Evolutionary conservation across 2,888 invertebrate genomes (phyloP).

Genomic region (Leptinotarsa haldemani): DNA sequence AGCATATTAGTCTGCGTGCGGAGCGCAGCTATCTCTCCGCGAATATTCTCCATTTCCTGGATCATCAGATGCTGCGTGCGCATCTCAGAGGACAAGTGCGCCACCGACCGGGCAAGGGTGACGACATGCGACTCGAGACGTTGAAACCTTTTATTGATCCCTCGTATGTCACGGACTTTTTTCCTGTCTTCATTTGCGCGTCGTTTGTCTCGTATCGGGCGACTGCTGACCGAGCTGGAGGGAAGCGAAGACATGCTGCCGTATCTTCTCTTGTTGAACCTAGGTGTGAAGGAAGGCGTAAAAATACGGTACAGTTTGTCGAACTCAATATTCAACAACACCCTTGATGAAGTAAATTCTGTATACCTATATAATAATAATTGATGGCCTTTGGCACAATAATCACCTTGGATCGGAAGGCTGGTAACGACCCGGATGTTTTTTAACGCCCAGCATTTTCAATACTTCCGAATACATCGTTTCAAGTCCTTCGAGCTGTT

Average conservation of each 20-base stretch:
- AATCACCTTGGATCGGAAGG: slow-evolving; percentile 68
- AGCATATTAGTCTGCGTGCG: slow-evolving; percentile 75
- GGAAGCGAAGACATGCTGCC: slow-evolving; percentile 87
- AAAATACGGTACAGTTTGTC: too few species aligned
- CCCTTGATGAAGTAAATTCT: too few species aligned
- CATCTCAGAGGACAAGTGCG: slow-evolving; percentile 92
- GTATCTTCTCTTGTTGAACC: slow-evolving; percentile 68
- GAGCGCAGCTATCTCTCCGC: slow-evolving; percentile 83
- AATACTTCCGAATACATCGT: slow-evolving; percentile 88
- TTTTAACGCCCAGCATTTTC: slow-evolving; percentile 72
- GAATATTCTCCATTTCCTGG: slow-evolving; percentile 89
- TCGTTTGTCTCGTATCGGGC: slow-evolving; percentile 80
- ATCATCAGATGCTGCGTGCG: slow-evolving; percentile 88
- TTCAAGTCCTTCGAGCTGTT: slow-evolving; percentile 85
- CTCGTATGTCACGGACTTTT: slow-evolving; percentile 75
- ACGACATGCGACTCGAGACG: slow-evolving; percentile 91
- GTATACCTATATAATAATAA: too few species aligned
- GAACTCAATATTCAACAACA: neutral
- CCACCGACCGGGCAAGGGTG: slow-evolving; percentile 88
- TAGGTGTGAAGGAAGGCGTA: neutral
- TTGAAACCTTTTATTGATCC: slow-evolving; percentile 88
- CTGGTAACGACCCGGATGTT: slow-evolving; percentile 66
- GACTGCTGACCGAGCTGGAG: slow-evolving; percentile 84
- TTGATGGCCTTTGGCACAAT: neutral
- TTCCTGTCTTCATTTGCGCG: slow-evolving; percentile 77